Evolutionary conservation across 2,888 invertebrate genomes (phyloP).

Genomic region (Drosophila anomalata): DNA sequence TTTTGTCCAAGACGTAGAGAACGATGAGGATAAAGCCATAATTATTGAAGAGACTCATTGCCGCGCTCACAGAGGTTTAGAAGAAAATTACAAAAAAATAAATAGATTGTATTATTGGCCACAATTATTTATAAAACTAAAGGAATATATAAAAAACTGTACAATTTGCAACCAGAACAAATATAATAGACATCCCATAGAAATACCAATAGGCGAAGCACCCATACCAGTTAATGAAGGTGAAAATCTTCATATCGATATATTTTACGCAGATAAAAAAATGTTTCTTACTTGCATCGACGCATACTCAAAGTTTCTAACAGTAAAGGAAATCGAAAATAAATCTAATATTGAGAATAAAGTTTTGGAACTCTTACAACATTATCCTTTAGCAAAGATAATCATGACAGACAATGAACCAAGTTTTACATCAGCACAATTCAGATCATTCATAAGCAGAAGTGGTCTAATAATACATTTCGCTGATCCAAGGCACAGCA

Average conservation of each 20-base stretch:
- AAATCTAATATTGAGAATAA: not conserved
- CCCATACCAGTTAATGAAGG: too few relatives aligned
- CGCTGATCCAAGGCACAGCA: not conserved
- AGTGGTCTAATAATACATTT: slow-evolving; percentile 1
- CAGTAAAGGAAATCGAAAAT: not conserved
- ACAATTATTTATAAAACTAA: too few relatives aligned
- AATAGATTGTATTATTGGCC: too few relatives aligned
- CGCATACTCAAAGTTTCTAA: not conserved
- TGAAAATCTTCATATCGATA: too few relatives aligned
- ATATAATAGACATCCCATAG: too few relatives aligned
- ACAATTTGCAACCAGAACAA: too few relatives aligned
- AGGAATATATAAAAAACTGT: too few relatives aligned
- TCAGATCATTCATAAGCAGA: not conserved
- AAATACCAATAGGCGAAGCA: too few relatives aligned
- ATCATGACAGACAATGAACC: too few relatives aligned
- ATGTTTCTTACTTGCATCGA: not conserved
- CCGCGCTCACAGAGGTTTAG: not conserved
- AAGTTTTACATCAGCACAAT: not conserved
- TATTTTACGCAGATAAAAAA: not conserved
- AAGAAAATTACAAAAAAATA: not conserved
- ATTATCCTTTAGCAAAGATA: not conserved
- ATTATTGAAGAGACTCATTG: not conserved
- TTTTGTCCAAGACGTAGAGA: too few relatives aligned
- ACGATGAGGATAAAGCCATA: too few relatives aligned
- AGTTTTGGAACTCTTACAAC: not conserved